phyloP scores from a whole-genome alignment of 2,113 vertebrate species.

The Apteryx owenii region DNA sequence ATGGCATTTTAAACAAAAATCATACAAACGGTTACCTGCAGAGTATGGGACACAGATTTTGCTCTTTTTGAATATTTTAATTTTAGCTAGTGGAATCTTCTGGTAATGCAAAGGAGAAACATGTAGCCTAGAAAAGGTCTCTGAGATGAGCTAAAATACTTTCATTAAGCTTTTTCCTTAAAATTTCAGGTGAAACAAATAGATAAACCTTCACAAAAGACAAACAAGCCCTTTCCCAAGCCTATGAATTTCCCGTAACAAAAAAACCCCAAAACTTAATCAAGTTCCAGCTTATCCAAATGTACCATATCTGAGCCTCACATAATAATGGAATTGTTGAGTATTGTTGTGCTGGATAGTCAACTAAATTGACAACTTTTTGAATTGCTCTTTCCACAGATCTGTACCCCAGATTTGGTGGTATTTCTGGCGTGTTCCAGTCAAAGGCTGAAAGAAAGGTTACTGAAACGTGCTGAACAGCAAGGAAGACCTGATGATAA shows the following conservation, averaged over 20 bases:
- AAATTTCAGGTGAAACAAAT: neutral
- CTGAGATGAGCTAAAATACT: neutral
- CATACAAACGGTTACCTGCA: neutral
- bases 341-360: neutral
- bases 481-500: conserved; percentile 97
- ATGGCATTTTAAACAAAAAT: neutral
- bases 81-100: neutral
- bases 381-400: conserved; percentile 75
- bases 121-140: neutral
- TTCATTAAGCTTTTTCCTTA: neutral
- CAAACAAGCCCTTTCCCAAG: neutral
- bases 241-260: neutral
- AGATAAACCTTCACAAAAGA: neutral
- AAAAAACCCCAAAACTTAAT: neutral
- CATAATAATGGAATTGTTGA: neutral
- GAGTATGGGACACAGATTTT: neutral
- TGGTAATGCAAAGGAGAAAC: neutral
- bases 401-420: conserved; percentile 96
- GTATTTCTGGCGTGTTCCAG: conserved; percentile 94
- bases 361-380: neutral
- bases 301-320: neutral
- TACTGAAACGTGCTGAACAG: conserved; percentile 91
- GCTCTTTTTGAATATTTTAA: neutral
- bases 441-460: conserved; percentile 91
- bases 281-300: neutral